Evolutionary conservation across 2,888 invertebrate species (phyloP), one percentile per base, ranked within the genome.

Genomic region (Xanthia togata): DNA sequence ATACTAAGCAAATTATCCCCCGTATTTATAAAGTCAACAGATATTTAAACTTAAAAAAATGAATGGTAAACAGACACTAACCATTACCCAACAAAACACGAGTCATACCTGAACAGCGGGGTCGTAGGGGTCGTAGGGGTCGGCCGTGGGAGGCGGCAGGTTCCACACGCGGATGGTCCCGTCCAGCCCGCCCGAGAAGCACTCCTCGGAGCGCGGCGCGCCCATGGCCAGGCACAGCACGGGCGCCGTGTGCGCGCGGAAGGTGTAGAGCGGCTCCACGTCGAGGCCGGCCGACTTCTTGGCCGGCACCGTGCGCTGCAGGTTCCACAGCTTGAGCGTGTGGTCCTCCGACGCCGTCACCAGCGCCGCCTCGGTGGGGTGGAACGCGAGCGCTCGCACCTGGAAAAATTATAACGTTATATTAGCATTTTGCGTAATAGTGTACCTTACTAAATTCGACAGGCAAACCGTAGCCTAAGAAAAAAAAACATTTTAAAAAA

Each of bases 291-390:
- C 98, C 35, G 99, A 98, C 97, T 99, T 99, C 97, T 99, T 99
- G 81, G 99, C 99, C 88, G 99, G 99, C 89, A 99, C 99, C 73
- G 99, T 99, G 97, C 99, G 99, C 94, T 99, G 99, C 88, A 99
- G 97, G 97, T 99, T 99, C 99, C 99, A 99, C 93, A 99, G 97
- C 96, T 99, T 99, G 63, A 99, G 97, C 70, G 99, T 99, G 95
- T 99, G 99, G 97, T 99, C 99, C 95, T 99, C 99, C 77, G 99
- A 99, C 59, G 99, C 99, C 47, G 99, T 99, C 91, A 99, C 98
- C 79, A 99, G 97, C 78, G 99, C 99, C 78, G 99, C 98, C 93
- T 99, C 99, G 83, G 98, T 98, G 74, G 99, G 99, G 96, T 99
- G 99, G 97, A 99, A 99, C 88, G 98, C 98, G 78, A 99, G 97